Evolutionary conservation across 2,113 vertebrate genomes (phyloP).

Genomic region (Pipra filicauda): DNA sequence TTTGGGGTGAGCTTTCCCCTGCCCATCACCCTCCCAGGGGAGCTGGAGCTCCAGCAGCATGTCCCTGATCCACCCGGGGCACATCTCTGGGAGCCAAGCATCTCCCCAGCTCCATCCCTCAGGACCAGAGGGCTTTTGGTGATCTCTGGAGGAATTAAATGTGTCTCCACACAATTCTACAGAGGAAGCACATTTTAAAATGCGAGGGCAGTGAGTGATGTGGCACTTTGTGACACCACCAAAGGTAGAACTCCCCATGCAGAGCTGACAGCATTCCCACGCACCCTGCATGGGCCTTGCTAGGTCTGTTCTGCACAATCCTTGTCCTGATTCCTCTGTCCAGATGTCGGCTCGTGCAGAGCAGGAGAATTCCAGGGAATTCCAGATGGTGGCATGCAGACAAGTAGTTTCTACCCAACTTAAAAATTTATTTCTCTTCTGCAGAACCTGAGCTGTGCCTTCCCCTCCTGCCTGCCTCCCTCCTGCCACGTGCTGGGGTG

Average conservation of each 20-base stretch:
- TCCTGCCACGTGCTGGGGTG: fast-evolving
- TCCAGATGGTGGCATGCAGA: neutral
- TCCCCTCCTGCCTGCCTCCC: neutral
- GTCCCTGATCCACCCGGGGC: fast-evolving
- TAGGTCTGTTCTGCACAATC: neutral
- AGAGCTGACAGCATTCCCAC: neutral
- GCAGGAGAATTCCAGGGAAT: neutral
- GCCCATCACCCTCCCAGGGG: neutral
- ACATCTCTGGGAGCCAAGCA: neutral
- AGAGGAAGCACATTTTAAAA: neutral
- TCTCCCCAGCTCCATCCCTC: neutral
- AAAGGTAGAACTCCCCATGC: neutral
- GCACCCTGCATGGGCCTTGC: fast-evolving
- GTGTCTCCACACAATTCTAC: neutral
- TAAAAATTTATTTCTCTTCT: neutral
- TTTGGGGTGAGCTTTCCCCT: neutral
- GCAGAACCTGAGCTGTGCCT: neutral
- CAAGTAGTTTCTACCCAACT: neutral
- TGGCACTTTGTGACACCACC: neutral
- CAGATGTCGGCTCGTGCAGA: neutral
- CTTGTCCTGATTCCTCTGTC: neutral
- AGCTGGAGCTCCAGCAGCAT: neutral
- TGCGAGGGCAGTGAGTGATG: fast-evolving
- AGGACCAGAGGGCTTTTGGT: neutral
- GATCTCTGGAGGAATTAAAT: neutral